phyloP scores from a whole-genome alignment of 37 sponge, comb jelly and placozoan genomes.

The Axinella damicornis region DNA sequence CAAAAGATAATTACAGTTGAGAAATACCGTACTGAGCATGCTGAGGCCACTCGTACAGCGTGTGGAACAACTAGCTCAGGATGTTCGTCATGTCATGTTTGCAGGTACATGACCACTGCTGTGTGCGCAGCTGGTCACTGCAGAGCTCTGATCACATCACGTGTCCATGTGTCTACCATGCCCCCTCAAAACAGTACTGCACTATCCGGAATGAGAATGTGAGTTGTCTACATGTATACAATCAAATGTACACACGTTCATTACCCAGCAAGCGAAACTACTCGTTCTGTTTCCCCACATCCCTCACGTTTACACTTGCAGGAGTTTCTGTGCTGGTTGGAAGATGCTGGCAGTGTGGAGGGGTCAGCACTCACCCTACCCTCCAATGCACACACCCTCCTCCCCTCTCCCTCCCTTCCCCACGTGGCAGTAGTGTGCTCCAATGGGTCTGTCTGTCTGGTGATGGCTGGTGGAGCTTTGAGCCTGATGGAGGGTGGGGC shows the following conservation, averaged over 20 bases:
- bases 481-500: not conserved
- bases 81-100: too few relatives aligned
- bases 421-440: not conserved
- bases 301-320: too few relatives aligned
- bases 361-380: not conserved
- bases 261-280: too few relatives aligned
- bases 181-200: not conserved
- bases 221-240: too few relatives aligned
- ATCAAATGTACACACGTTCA: too few relatives aligned
- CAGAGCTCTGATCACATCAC: not conserved
- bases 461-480: not conserved
- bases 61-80: too few relatives aligned
- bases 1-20: too few relatives aligned
- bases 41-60: too few relatives aligned
- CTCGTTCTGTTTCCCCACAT: not conserved
- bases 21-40: too few relatives aligned
- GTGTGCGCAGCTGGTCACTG: conserved; percentile 24
- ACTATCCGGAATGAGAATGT: conserved; percentile 25
- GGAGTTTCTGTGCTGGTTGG: conserved; percentile 33
- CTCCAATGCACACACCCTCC: not conserved
- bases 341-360: not conserved
- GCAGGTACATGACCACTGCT: conserved; percentile 11
- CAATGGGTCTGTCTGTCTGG: not conserved
- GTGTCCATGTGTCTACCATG: not conserved
- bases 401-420: not conserved